Percentiles rank a stretch among this genome's conserved stretches.
Evolutionary conservation across 2,113 vertebrate genomes (phyloP).

Genomic region (Pollachius pollachius): DNA sequence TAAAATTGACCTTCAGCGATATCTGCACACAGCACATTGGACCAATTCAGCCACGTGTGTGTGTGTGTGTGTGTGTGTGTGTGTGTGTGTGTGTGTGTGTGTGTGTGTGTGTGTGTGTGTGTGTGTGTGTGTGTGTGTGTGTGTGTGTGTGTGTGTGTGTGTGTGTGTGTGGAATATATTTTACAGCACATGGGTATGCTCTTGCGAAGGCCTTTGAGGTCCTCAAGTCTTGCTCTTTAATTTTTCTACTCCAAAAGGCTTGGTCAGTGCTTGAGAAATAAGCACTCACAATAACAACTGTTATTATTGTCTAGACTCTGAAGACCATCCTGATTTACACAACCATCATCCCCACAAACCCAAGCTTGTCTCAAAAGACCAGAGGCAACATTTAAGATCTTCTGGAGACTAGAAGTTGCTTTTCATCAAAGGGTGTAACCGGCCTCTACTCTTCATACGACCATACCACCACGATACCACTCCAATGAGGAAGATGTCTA

Average conservation of each 20-base stretch:
- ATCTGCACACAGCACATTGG: too few relatives aligned
- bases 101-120: background rate
- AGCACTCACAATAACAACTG: too few relatives aligned
- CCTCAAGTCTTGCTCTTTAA: too few relatives aligned
- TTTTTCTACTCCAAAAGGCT: too few relatives aligned
- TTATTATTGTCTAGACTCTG: too few relatives aligned
- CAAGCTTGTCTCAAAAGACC: slow-evolving; percentile 1
- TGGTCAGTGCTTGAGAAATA: too few relatives aligned
- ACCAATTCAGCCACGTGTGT: too few relatives aligned
- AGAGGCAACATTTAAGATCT: slow-evolving; percentile 23
- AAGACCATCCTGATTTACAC: background rate
- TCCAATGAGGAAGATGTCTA: slow-evolving; percentile 39
- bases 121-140: background rate
- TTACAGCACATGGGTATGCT: too few relatives aligned
- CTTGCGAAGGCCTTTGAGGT: too few relatives aligned
- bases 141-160: too few relatives aligned
- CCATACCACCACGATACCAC: background rate
- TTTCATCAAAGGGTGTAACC: slow-evolving; percentile 8
- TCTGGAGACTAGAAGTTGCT: background rate
- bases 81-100: too few relatives aligned
- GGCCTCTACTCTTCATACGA: background rate
- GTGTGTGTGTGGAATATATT: background rate
- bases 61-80: background rate
- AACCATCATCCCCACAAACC: slow-evolving; percentile 11
- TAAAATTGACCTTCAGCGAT: slow-evolving; percentile 26